These are phyloP conservation scores for Drosophila athabasca DNA, from an alignment of 1,140 invertebrate species.

Conservation along the genomic window DNA sequence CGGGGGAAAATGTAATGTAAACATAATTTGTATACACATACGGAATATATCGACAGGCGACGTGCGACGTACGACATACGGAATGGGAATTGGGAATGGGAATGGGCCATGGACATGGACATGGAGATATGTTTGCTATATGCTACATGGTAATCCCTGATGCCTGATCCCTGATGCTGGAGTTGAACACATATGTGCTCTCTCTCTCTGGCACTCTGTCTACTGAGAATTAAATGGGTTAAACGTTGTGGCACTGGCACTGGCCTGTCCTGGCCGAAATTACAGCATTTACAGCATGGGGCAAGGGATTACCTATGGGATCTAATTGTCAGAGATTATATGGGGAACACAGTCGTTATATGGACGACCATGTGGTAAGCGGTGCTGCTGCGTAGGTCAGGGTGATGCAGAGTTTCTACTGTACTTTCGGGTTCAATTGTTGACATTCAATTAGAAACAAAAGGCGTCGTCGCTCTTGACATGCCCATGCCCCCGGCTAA, in stretches of 20 bases:
- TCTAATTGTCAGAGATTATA: conserved; percentile 1
- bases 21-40: conserved; percentile 42
- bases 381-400: conserved; percentile 28
- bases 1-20: conserved; percentile 34
- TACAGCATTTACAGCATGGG: too few species aligned
- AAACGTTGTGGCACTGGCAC: conserved; percentile 3
- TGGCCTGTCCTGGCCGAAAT: too few species aligned
- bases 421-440: conserved; percentile 35
- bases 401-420: conserved; percentile 37
- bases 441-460: too few species aligned
- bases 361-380: not conserved
- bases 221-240: conserved; percentile 9
- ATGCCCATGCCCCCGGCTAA: conserved; percentile 25
- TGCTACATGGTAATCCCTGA: not conserved
- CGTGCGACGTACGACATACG: conserved; percentile 32
- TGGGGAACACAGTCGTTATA: not conserved
- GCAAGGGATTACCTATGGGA: not conserved
- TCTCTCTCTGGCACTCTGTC: too few species aligned
- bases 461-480: too few species aligned
- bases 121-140: not conserved
- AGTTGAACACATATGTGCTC: too few species aligned
- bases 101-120: conserved; percentile 5
- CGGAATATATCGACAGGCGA: conserved; percentile 46
- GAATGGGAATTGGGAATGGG: conserved; percentile 8
- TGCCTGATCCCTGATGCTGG: too few species aligned